Percentiles rank a stretch among this genome's conserved stretches.
phyloP scores from a whole-genome alignment of 2,888 invertebrate species.

The Thyatira batis region DNA sequence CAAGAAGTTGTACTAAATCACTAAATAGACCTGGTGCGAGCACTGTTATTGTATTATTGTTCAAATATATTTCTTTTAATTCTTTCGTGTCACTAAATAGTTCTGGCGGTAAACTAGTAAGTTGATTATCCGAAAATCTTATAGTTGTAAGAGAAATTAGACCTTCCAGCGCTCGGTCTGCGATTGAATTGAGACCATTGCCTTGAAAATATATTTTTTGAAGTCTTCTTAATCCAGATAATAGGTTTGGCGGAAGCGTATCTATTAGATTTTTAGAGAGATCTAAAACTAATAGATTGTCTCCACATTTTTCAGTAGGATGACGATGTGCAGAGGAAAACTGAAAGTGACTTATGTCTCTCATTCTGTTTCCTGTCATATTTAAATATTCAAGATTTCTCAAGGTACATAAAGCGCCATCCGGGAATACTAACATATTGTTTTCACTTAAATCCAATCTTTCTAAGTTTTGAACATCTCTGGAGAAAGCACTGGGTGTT shows the following conservation, averaged over 20 bases:
- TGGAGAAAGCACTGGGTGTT: slow-evolving; percentile 87
- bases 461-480: slow-evolving; percentile 88
- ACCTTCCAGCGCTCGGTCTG: slow-evolving; percentile 90
- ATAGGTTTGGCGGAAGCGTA: slow-evolving; percentile 86
- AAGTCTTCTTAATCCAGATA: slow-evolving; percentile 87
- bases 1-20: slow-evolving; percentile 87
- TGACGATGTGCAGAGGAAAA: slow-evolving; percentile 83
- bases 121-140: slow-evolving; percentile 90
- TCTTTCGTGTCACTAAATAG: slow-evolving; percentile 90
- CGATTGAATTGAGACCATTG: slow-evolving; percentile 88
- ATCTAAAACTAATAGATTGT: slow-evolving; percentile 87
- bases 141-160: slow-evolving; percentile 87
- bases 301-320: slow-evolving; percentile 86
- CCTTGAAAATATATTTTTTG: slow-evolving; percentile 89
- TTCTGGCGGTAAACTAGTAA: slow-evolving; percentile 91
- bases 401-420: slow-evolving; percentile 89
- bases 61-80: slow-evolving; percentile 90
- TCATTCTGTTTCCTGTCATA: slow-evolving; percentile 89
- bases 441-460: slow-evolving; percentile 90
- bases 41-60: slow-evolving; percentile 91
- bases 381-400: slow-evolving; percentile 89
- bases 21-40: slow-evolving; percentile 90
- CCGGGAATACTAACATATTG: slow-evolving; percentile 90
- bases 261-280: slow-evolving; percentile 90
- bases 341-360: slow-evolving; percentile 88